Percentiles rank a stretch among this genome's conserved stretches.
Conservation (phyloP, 1,140 invertebrate species). For the Solenopsis invicta region DNA sequence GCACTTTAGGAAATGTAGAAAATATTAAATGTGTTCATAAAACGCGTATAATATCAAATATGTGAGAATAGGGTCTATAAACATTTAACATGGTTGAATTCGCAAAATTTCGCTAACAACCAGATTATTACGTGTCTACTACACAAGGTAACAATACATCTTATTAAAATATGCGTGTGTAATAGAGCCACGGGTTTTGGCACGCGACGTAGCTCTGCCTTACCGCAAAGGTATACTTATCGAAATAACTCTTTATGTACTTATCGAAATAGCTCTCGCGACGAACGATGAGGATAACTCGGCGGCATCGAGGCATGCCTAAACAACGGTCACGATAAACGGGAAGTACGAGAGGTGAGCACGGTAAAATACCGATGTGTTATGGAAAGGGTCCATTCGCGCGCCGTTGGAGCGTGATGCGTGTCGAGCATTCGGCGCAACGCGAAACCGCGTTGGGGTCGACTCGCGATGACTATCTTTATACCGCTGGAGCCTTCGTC, state of each 20-base stretch:
- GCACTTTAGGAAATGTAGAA: neutral
- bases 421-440: constrained; percentile 59
- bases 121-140: neutral
- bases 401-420: constrained; percentile 43
- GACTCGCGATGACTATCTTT: constrained; percentile 62
- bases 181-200: neutral
- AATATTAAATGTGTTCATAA: neutral
- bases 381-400: neutral
- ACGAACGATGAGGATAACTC: constrained; percentile 44
- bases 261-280: constrained; percentile 12
- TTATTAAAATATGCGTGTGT: constrained; percentile 12
- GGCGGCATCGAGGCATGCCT: constrained; percentile 28
- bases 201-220: constrained; percentile 29
- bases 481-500: constrained; percentile 43
- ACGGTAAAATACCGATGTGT: neutral
- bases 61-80: neutral
- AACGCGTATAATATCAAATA: neutral
- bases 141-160: neutral
- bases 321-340: constrained; percentile 19
- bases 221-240: constrained; percentile 14
- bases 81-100: neutral
- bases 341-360: neutral
- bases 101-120: constrained; percentile 3
- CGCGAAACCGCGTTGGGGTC: constrained; percentile 44
- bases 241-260: too few species aligned